Evolutionary conservation across 1,140 invertebrate genomes (phyloP).

Genomic region (Drosophila suzukii): DNA sequence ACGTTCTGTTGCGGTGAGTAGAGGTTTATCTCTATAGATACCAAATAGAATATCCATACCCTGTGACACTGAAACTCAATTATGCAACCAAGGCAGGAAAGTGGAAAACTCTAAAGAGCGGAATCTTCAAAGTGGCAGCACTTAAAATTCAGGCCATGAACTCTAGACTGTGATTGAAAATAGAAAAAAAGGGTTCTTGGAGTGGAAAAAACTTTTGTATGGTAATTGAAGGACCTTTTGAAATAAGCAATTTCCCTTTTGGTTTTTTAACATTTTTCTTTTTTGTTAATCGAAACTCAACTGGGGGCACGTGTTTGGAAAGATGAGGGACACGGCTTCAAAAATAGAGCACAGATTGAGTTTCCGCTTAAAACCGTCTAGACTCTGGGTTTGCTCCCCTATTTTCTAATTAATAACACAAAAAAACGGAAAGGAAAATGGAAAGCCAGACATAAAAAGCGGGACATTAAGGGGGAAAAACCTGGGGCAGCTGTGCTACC

Average conservation of each 20-base stretch:
- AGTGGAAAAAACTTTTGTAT: slow-evolving; percentile 11
- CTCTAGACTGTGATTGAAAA: not conserved
- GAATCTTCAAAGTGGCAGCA: slow-evolving; percentile 41
- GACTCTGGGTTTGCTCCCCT: slow-evolving; percentile 65
- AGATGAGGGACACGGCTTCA: slow-evolving; percentile 46
- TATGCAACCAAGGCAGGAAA: slow-evolving; percentile 17
- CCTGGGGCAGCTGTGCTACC: slow-evolving; percentile 52
- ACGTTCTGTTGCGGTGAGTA: slow-evolving; percentile 82
- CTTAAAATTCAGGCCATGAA: slow-evolving; percentile 39
- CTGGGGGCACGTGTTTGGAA: slow-evolving; percentile 49
- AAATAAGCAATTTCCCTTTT: slow-evolving; percentile 59
- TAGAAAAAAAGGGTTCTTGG: not conserved
- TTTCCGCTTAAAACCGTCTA: slow-evolving; percentile 78
- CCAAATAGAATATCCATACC: not conserved
- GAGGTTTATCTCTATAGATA: slow-evolving; percentile 3
- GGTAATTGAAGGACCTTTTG: slow-evolving; percentile 61
- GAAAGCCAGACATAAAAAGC: slow-evolving; percentile 61
- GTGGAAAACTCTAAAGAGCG: slow-evolving; percentile 12
- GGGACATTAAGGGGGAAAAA: slow-evolving; percentile 10
- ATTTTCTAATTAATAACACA: slow-evolving; percentile 73
- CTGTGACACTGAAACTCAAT: slow-evolving; percentile 25
- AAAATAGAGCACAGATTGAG: slow-evolving; percentile 80
- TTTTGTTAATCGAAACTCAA: slow-evolving; percentile 1
- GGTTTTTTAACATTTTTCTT: slow-evolving; percentile 20
- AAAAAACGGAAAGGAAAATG: slow-evolving; percentile 19